Conservation (phyloP, 2,888 invertebrate species). For the Cheilosia impressa region DNA sequence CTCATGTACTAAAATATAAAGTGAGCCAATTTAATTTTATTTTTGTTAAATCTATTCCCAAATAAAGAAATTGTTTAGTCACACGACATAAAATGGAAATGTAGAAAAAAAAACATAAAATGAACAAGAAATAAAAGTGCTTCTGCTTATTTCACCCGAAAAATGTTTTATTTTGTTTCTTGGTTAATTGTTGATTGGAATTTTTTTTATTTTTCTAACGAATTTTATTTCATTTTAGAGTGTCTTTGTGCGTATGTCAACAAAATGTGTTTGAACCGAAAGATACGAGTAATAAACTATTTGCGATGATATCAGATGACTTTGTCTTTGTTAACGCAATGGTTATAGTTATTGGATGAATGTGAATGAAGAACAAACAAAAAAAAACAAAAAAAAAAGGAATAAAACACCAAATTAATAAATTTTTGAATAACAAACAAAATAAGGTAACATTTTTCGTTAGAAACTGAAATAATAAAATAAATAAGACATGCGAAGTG, state of each 20-base stretch:
- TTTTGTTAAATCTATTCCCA: slow-evolving; percentile 61
- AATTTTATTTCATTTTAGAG: slow-evolving; percentile 76
- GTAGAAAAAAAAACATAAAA: slow-evolving; percentile 21
- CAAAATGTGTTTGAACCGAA: slow-evolving; percentile 73
- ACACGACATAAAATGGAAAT: slow-evolving; percentile 29
- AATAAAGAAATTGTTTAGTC: slow-evolving; percentile 41
- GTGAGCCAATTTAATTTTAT: slow-evolving; percentile 3
- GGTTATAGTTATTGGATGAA: slow-evolving; percentile 37
- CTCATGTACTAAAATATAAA: slow-evolving; percentile 36
- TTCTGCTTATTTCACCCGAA: slow-evolving; percentile 79
- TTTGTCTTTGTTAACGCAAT: slow-evolving; percentile 69
- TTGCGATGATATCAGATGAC: slow-evolving; percentile 34
- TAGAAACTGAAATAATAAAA: slow-evolving; percentile 67
- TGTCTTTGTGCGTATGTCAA: slow-evolving; percentile 73
- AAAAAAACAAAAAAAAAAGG: slow-evolving; percentile 17
- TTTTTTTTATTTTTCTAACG: slow-evolving; percentile 36
- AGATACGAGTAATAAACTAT: slow-evolving; percentile 36
- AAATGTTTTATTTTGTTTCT: slow-evolving; percentile 83
- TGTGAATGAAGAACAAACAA: slow-evolving; percentile 36
- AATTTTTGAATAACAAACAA: slow-evolving; percentile 56
- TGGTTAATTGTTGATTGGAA: slow-evolving; percentile 24
- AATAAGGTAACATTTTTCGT: slow-evolving; percentile 72
- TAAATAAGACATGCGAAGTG: slow-evolving; percentile 53
- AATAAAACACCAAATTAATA: slow-evolving; percentile 38
- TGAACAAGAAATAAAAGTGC: slow-evolving; percentile 17